phyloP scores from a whole-genome alignment of 2,888 invertebrate species.

The Podotricha telesiphe region DNA sequence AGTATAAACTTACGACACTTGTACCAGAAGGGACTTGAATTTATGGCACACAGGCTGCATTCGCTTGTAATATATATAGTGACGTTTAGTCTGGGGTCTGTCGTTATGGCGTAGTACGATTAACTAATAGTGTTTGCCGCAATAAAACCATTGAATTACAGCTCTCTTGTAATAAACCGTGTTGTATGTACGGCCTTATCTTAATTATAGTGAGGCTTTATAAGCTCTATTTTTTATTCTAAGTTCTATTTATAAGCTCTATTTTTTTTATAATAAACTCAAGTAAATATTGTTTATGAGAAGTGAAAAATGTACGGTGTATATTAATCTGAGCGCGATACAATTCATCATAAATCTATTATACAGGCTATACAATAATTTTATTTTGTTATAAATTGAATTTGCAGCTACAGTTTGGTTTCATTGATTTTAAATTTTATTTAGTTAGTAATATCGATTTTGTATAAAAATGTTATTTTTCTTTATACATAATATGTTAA shows the following conservation, averaged over 20 bases:
- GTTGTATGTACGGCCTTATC: conserved; percentile 7
- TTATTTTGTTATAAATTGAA: not conserved
- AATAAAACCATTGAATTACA: conserved; percentile 23
- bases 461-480: not conserved
- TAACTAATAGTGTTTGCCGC: conserved; percentile 25
- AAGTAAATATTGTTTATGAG: not conserved
- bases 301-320: not conserved
- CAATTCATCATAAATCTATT: conserved; percentile 3
- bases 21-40: conserved; percentile 34
- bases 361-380: not conserved
- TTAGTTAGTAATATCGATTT: not conserved
- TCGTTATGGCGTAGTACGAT: conserved; percentile 25
- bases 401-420: not conserved
- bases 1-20: conserved; percentile 41
- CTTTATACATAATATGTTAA: too few relatives aligned
- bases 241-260: too few relatives aligned
- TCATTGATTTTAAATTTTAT: not conserved
- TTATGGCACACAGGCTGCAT: conserved; percentile 31
- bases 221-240: too few relatives aligned
- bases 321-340: not conserved
- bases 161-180: conserved; percentile 6
- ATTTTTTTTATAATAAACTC: not conserved
- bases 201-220: conserved; percentile 4
- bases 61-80: conserved; percentile 24
- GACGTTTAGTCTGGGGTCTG: conserved; percentile 27